phyloP scores from a whole-genome alignment of 2,797 vertebrate genomes.

The Melopsittacus undulatus region DNA sequence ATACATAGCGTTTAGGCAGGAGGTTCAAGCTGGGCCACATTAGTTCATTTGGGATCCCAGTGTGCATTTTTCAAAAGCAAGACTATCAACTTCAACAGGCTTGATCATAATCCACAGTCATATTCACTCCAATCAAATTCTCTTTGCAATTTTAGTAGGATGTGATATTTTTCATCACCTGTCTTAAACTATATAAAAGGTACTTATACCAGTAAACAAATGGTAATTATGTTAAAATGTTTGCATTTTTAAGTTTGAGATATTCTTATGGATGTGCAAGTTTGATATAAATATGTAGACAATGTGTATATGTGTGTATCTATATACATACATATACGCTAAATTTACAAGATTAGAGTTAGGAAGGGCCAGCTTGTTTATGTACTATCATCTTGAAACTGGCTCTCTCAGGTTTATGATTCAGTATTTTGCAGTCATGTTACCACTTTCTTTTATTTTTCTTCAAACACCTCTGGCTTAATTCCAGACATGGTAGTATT shows the following conservation, averaged over 20 bases:
- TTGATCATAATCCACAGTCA: background rate
- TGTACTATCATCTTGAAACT: background rate
- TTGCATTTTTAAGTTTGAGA: background rate
- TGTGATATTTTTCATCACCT: background rate
- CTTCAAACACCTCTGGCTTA: background rate
- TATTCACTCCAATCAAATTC: background rate
- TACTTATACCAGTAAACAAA: background rate
- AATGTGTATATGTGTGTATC: accelerated
- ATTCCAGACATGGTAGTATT: background rate
- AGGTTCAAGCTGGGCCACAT: background rate
- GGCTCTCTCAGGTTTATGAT: background rate
- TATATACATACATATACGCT: accelerated
- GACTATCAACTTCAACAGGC: background rate
- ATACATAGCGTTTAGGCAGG: background rate
- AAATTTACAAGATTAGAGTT: background rate
- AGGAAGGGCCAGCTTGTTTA: background rate
- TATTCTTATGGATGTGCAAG: background rate
- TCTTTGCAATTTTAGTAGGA: background rate
- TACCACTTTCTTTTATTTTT: background rate
- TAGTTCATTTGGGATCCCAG: background rate
- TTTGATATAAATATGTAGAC: background rate
- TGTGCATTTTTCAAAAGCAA: background rate
- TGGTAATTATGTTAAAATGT: background rate
- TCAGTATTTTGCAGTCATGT: background rate
- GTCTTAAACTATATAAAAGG: background rate